These are phyloP conservation scores for Papio anubis DNA, from an alignment of 2,113 vertebrate species.

Conservation along the genomic window DNA sequence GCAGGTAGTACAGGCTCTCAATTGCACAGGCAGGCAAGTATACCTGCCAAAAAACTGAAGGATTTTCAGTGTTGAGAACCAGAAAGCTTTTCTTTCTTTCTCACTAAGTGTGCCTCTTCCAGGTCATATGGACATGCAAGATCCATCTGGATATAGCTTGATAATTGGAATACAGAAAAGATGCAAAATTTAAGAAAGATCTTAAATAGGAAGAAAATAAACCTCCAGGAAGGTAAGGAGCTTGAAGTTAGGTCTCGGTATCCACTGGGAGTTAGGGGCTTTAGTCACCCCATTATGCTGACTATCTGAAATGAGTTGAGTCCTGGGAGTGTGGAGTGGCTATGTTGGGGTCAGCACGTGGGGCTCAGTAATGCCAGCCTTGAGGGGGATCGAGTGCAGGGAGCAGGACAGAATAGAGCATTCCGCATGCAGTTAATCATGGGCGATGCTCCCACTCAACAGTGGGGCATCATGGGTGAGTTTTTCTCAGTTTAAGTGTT, in stretches of 20 bases:
- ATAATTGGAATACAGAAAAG: background rate
- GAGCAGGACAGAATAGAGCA: rapidly evolving
- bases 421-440: background rate
- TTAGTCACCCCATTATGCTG: background rate
- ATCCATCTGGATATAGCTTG: background rate
- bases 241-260: background rate
- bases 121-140: background rate
- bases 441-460: rapidly evolving
- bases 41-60: background rate
- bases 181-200: background rate
- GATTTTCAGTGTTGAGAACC: background rate
- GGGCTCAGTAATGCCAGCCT: background rate
- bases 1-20: background rate
- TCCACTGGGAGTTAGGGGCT: rapidly evolving
- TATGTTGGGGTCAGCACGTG: rapidly evolving
- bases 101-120: background rate
- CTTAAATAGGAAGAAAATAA: background rate
- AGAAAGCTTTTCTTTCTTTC: background rate
- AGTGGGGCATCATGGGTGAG: rapidly evolving
- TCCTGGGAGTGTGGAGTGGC: too few species aligned
- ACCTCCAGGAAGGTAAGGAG: background rate
- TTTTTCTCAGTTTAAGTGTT: background rate
- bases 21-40: background rate
- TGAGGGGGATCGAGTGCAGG: too few species aligned
- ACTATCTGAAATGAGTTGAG: background rate